phyloP scores from a whole-genome alignment of 2,888 invertebrate genomes.

The Pseudanteris insignis region DNA sequence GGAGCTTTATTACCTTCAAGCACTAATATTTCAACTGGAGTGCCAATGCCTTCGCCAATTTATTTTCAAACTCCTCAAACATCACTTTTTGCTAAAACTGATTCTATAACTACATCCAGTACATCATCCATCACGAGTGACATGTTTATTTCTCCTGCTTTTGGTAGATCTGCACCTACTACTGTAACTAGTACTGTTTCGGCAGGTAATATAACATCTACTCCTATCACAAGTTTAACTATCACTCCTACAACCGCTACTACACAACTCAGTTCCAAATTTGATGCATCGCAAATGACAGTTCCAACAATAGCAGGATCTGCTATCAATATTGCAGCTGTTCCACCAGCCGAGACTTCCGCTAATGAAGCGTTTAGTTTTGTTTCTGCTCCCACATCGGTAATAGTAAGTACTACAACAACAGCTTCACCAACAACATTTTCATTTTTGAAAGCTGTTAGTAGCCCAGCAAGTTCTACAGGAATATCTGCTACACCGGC shows the following conservation, averaged over 20 bases:
- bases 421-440: conserved; percentile 5
- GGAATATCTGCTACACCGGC: neutral
- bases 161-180: conserved; percentile 29
- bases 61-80: conserved; percentile 35
- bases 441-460: conserved; percentile 15
- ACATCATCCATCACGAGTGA: conserved; percentile 39
- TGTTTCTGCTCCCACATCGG: neutral
- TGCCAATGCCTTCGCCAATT: conserved; percentile 35
- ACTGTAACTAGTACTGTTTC: neutral
- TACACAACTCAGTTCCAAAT: conserved; percentile 1
- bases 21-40: conserved; percentile 3
- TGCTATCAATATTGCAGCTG: conserved; percentile 2
- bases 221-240: neutral
- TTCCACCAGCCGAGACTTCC: conserved; percentile 1
- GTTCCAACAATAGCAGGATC: neutral
- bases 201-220: conserved; percentile 11
- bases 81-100: conserved; percentile 36
- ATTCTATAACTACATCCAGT: conserved; percentile 31
- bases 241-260: neutral
- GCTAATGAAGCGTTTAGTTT: neutral
- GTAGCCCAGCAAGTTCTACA: too few species aligned
- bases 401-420: neutral
- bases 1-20: conserved; percentile 11
- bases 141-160: conserved; percentile 36
- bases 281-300: neutral